A percentile compares a stretch with the other conserved stretches of the same genome.
Conservation (phyloP, 2,797 vertebrate genomes). For the Callimico goeldii region DNA sequence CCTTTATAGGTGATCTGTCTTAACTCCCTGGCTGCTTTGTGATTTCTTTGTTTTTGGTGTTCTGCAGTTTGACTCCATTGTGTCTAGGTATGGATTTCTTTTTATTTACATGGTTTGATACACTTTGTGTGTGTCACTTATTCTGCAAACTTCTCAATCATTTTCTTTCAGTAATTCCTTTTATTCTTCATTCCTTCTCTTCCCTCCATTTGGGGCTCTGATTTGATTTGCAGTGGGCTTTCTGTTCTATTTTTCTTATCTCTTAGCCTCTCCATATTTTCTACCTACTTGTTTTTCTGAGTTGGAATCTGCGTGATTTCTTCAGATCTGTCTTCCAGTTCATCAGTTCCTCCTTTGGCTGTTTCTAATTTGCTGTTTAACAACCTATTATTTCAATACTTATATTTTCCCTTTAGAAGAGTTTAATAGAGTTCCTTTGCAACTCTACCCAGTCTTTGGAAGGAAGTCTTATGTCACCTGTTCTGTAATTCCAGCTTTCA, state of each 20-base stretch:
- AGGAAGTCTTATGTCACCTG: not conserved
- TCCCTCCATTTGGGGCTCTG: not conserved
- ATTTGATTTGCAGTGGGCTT: not conserved
- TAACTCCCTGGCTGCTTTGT: constrained; percentile 23
- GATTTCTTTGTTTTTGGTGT: not conserved
- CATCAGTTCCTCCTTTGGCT: not conserved
- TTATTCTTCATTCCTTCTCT: not conserved
- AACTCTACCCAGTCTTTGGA: not conserved
- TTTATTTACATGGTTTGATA: not conserved
- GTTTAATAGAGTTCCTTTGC: not conserved
- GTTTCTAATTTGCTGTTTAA: not conserved
- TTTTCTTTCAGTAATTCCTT: not conserved
- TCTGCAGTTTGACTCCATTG: not conserved
- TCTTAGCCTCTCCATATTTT: not conserved
- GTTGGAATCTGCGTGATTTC: not conserved
- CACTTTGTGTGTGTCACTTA: not conserved
- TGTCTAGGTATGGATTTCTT: constrained; percentile 19
- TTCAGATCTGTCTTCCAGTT: not conserved
- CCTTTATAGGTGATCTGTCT: constrained; percentile 1
- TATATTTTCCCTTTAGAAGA: not conserved
- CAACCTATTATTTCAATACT: not conserved
- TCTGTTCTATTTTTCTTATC: not conserved
- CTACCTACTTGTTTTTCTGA: not conserved
- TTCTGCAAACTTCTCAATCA: not conserved
- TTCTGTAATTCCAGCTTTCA: not conserved